Evolutionary conservation across 92 coral and sea anemone genomes (phyloP).

Genomic region (Epizoanthus rinbou): DNA sequence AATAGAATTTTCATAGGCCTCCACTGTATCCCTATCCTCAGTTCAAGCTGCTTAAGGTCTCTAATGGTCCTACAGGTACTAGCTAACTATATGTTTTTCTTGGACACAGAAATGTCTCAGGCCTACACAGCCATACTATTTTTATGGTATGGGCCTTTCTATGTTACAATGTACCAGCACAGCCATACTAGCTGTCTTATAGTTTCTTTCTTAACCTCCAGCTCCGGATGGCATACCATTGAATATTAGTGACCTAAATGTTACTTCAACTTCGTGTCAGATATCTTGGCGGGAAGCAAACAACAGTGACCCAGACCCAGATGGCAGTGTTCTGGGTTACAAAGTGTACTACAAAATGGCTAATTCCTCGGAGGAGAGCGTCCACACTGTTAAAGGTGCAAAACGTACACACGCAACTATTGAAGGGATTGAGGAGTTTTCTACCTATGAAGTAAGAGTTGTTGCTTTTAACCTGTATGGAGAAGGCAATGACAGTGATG

Average conservation of each 20-base stretch:
- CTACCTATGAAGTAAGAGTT: slow-evolving; percentile 14
- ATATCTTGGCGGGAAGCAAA: slow-evolving; percentile 26
- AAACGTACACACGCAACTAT: background rate
- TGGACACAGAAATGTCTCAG: no score
- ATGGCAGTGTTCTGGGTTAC: slow-evolving; percentile 13
- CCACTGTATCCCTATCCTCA: no score
- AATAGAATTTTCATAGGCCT: no score
- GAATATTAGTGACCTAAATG: slow-evolving; percentile 13
- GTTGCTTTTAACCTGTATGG: slow-evolving; percentile 4
- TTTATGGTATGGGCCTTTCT: no score
- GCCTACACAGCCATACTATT: no score
- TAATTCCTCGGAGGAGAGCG: background rate
- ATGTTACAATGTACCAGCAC: no score
- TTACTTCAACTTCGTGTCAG: slow-evolving; percentile 22
- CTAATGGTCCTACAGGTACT: no score
- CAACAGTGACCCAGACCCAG: slow-evolving; percentile 32
- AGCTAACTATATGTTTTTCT: no score
- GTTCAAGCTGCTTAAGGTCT: no score
- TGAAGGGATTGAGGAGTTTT: slow-evolving; percentile 19
- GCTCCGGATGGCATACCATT: slow-evolving; percentile 31
- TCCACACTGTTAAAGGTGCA: slow-evolving; percentile 1
- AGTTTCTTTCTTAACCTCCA: background rate
- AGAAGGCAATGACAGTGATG: slow-evolving; percentile 12
- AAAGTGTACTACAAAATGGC: slow-evolving; percentile 24
- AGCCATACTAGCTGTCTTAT: no score